Conservation (phyloP, 2,888 invertebrate species). For the Mythimna vitellina region DNA sequence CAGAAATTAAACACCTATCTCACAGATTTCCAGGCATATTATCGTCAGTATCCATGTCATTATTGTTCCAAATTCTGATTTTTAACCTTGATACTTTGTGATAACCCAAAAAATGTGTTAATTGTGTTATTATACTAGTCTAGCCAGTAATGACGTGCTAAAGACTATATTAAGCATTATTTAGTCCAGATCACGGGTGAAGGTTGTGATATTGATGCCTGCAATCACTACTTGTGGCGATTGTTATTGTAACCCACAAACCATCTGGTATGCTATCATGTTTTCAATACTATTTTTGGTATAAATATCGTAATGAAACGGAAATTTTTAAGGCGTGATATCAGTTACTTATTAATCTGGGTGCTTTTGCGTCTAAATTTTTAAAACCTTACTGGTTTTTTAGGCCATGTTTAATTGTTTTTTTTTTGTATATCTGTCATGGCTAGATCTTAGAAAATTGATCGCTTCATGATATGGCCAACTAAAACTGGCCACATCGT, state of each 20-base stretch:
- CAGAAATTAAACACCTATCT: background rate
- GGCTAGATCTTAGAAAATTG: too few species aligned
- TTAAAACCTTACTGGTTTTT: background rate
- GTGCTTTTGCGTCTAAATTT: background rate
- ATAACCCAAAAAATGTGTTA: background rate
- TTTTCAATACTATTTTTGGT: slow-evolving; percentile 31
- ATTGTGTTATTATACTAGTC: background rate
- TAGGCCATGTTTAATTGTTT: too few species aligned
- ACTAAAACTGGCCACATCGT: too few species aligned
- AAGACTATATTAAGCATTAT: slow-evolving; percentile 56
- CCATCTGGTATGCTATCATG: slow-evolving; percentile 32
- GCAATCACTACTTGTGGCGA: slow-evolving; percentile 34
- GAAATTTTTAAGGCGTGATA: slow-evolving; percentile 2
- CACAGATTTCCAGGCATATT: background rate
- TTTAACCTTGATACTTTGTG: background rate
- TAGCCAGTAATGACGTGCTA: slow-evolving; percentile 19
- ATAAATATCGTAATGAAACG: background rate
- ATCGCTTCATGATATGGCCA: too few species aligned
- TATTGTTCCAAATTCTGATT: background rate
- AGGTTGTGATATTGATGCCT: slow-evolving; percentile 52
- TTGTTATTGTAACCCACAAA: slow-evolving; percentile 48
- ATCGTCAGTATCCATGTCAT: background rate
- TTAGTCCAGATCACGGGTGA: slow-evolving; percentile 73
- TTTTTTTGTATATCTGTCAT: too few species aligned
- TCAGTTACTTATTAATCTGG: background rate